Evolutionary conservation across 2,113 vertebrate species (phyloP).

Genomic region (Oceanodroma tethys): DNA sequence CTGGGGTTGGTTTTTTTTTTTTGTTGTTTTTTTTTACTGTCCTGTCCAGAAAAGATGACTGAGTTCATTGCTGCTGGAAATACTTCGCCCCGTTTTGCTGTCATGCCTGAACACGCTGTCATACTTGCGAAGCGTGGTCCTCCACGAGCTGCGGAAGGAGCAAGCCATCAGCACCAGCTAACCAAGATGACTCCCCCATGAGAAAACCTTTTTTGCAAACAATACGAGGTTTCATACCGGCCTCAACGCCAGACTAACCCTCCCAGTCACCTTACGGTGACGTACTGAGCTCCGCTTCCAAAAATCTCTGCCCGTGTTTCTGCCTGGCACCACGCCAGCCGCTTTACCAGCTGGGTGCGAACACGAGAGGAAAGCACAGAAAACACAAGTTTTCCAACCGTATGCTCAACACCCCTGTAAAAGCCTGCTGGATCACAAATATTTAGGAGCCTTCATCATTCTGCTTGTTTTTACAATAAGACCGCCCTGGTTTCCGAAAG

Average conservation of each 20-base stretch:
- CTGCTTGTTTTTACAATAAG: background rate
- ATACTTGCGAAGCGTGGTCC: rapidly evolving
- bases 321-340: background rate
- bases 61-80: background rate
- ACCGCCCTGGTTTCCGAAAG: background rate
- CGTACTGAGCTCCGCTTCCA: background rate
- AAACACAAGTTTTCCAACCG: background rate
- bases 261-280: rapidly evolving
- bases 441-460: background rate
- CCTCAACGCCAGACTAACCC: background rate
- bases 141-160: background rate
- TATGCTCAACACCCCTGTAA: background rate
- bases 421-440: background rate
- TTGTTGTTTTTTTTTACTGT: too few species aligned
- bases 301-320: background rate
- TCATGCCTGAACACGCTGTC: background rate
- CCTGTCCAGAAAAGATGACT: background rate
- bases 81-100: background rate
- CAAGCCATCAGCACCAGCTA: rapidly evolving
- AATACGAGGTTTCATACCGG: rapidly evolving
- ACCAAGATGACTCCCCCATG: rapidly evolving
- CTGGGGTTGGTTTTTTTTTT: background rate
- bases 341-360: background rate
- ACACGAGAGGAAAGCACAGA: background rate
- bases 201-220: background rate